A percentile compares a stretch with the other conserved stretches of the same genome.
Evolutionary conservation across 1,140 invertebrate genomes (phyloP).

Genomic region (Lordiphosa clarofinis): DNA sequence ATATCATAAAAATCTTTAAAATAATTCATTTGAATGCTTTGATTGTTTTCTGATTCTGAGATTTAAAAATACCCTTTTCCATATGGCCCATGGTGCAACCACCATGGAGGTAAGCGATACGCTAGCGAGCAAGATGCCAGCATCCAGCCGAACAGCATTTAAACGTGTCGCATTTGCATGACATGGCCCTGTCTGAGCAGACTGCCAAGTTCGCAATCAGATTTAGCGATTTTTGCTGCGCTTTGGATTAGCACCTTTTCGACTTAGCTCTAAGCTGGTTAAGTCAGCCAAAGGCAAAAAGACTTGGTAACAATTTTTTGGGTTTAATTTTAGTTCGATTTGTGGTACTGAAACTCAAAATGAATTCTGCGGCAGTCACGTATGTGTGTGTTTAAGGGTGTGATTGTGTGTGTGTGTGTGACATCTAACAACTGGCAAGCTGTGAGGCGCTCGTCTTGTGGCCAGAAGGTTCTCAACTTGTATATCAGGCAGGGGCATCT

Average conservation of each 20-base stretch:
- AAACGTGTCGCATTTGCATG: conserved; percentile 53
- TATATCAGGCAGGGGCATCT: conserved; percentile 31
- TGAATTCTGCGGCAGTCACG: too few relatives aligned
- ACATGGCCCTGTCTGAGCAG: conserved; percentile 16
- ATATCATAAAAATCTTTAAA: too few relatives aligned
- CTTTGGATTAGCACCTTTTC: conserved; percentile 34
- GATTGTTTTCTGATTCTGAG: too few relatives aligned
- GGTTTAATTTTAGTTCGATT: too few relatives aligned
- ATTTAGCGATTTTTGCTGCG: conserved; percentile 40
- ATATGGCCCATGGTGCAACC: too few relatives aligned
- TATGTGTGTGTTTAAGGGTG: too few relatives aligned
- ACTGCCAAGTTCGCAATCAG: conserved; percentile 42
- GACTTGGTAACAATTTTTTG: conserved; percentile 1
- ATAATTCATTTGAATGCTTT: too few relatives aligned
- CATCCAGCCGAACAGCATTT: conserved; percentile 25
- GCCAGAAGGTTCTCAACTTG: neutral
- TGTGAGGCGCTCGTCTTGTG: neutral
- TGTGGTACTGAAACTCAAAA: too few relatives aligned
- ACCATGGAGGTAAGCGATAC: too few relatives aligned
- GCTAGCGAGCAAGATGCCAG: neutral
- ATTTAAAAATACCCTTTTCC: too few relatives aligned
- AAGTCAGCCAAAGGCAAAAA: conserved; percentile 15
- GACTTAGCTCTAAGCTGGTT: conserved; percentile 30
- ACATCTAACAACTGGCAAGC: conserved; percentile 1
- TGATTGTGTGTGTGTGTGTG: neutral